A percentile compares a stretch with the other conserved stretches of the same genome.
phyloP scores from a whole-genome alignment of 2,888 invertebrate genomes.

The Cosmorhoe ocellata region DNA sequence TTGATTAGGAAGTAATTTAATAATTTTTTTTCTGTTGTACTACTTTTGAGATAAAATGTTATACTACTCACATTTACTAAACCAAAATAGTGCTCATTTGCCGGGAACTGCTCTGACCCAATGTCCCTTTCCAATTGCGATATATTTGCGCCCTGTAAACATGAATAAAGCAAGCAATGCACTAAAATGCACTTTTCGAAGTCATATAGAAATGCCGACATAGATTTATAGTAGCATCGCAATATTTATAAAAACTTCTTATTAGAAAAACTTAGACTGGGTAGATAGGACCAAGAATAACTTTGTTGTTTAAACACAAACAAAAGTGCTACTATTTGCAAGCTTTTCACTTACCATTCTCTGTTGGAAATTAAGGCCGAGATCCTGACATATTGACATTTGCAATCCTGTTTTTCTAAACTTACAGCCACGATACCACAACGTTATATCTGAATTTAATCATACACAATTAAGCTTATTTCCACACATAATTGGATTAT shows the following conservation, averaged over 20 bases:
- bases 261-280: background rate
- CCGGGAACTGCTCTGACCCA: slow-evolving; percentile 98
- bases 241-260: background rate
- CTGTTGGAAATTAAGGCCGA: slow-evolving; percentile 82
- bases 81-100: slow-evolving; percentile 99
- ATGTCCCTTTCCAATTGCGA: slow-evolving; percentile 99
- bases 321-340: slow-evolving; percentile 14
- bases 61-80: slow-evolving; percentile 95
- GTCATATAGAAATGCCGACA: slow-evolving; percentile 23
- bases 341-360: slow-evolving; percentile 74
- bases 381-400: slow-evolving; percentile 83
- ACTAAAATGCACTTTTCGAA: background rate
- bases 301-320: background rate
- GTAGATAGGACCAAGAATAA: background rate
- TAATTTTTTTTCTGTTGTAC: too few relatives aligned
- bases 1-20: too few relatives aligned
- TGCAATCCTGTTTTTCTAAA: slow-evolving; percentile 75
- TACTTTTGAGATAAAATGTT: background rate
- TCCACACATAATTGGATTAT: slow-evolving; percentile 62
- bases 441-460: background rate
- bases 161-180: slow-evolving; percentile 11
- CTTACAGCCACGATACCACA: slow-evolving; percentile 44
- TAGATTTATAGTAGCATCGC: slow-evolving; percentile 3
- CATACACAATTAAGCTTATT: slow-evolving; percentile 30
- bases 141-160: slow-evolving; percentile 96